Base-by-base conservation (phyloP, 2,888 invertebrate species). In the Orthonevra nobilis region DNA sequence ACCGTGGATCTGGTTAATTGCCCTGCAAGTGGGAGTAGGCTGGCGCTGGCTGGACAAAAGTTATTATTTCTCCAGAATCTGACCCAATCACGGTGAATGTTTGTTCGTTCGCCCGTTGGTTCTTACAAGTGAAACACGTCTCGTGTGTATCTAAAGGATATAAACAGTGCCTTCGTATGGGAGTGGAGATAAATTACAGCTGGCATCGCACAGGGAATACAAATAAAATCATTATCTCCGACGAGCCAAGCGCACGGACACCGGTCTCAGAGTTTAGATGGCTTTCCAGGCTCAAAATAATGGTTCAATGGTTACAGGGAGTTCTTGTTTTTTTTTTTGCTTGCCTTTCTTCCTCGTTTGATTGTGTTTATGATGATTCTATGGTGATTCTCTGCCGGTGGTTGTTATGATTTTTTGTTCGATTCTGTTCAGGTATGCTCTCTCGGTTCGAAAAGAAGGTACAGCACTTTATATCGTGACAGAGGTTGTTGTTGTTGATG, bases 181-280 rank as follows among this genome's bases (percentile, higher is more conserved):
- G 9, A 19, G 61, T 6, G 14, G 46, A 69, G 30, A 77, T 77
- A 77, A 77, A 77, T 77, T 77, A 72, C 72, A 64, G 58, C 64
- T 52, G 64, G 64, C 58, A 72, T 54, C 77, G 66, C 72, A 72
- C 60, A 40, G 77, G 46, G 77, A 77, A 77, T 77, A 77, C 77
- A 77, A 77, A 77, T 77, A 77, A 77, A 77, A 60, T 77, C 77
- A 77, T 77, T 77, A 72, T 77, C 77, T 60, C 70, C 52, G 38
- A n/a, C n/a, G n/a, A n/a, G n/a, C n/a, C n/a, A n/a, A 52, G 44
- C 46, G 26, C 38, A 32, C 58, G 61, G 40, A 74, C 46, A 64
- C 44, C 46, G 60, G 58, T 77, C 56, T 15, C 40, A 50, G 26
- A 10, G 63, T 38, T 54, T 46, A 52, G 60, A 54, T 54, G 54